Conservation (phyloP, 2,888 invertebrate genomes). For the Rhabditoides inermis region DNA sequence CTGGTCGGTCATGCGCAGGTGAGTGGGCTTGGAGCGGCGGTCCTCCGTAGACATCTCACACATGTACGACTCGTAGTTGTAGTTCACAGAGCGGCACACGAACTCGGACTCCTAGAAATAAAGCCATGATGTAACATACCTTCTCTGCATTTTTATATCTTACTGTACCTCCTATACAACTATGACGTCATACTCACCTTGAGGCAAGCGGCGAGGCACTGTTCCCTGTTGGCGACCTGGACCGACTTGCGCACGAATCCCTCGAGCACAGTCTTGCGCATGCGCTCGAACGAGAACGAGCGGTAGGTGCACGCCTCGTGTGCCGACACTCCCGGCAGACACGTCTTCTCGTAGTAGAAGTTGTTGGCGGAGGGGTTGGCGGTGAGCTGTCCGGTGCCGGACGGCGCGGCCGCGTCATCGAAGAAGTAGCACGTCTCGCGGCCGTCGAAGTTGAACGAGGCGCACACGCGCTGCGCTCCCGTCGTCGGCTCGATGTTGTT, state of each 20-base stretch:
- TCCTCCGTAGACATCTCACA: conserved; percentile 57
- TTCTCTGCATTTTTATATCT: too few species aligned
- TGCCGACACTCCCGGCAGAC: conserved; percentile 51
- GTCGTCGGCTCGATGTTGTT: conserved; percentile 53
- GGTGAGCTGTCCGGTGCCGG: conserved; percentile 48
- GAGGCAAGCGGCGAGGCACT: conserved; percentile 58
- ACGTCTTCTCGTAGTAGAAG: conserved; percentile 54
- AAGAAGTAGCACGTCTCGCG: conserved; percentile 53
- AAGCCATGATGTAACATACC: too few species aligned
- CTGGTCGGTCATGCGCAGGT: conserved; percentile 55
- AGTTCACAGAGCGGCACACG: conserved; percentile 58
- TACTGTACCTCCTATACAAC: too few species aligned
- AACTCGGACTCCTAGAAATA: too few species aligned
- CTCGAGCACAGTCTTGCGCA: conserved; percentile 56
- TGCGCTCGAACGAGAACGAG: conserved; percentile 57
- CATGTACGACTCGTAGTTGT: conserved; percentile 55
- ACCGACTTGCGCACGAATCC: conserved; percentile 55
- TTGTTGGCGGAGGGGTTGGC: conserved; percentile 52
- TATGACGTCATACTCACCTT: too few species aligned
- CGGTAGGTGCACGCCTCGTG: conserved; percentile 52
- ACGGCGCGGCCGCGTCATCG: conserved; percentile 52
- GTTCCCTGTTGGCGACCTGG: conserved; percentile 55
- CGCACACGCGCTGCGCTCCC: conserved; percentile 51
- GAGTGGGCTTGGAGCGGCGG: conserved; percentile 56
- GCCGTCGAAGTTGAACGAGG: conserved; percentile 53